A percentile compares a stretch with the other conserved stretches of the same genome.
phyloP scores from a whole-genome alignment of 2,888 invertebrate species.

The Hydriomena furcata region DNA sequence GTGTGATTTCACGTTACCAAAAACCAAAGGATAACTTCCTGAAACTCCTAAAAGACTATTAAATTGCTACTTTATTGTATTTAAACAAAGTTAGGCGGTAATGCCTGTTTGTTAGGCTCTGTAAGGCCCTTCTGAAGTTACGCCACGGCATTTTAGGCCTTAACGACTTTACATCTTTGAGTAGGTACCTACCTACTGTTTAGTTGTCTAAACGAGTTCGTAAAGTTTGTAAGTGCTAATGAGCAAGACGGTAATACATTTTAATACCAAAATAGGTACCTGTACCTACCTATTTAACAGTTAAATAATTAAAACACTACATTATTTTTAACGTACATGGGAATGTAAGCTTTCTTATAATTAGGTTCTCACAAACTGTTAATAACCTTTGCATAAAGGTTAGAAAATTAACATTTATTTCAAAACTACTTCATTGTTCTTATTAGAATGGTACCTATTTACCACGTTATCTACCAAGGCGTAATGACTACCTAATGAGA shows the following conservation, averaged over 20 bases:
- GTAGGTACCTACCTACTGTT: neutral
- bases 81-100: conserved; percentile 26
- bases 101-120: conserved; percentile 21
- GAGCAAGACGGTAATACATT: conserved; percentile 5
- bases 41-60: conserved; percentile 7
- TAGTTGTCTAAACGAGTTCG: conserved; percentile 8
- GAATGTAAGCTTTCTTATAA: conserved; percentile 3
- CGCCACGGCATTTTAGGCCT: conserved; percentile 20
- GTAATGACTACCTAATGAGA: conserved; percentile 9
- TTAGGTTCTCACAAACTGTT: conserved; percentile 10
- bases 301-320: too few relatives aligned
- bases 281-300: too few relatives aligned
- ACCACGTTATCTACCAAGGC: neutral
- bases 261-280: too few relatives aligned
- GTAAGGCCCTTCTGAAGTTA: conserved; percentile 22
- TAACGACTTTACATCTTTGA: conserved; percentile 23
- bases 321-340: too few relatives aligned
- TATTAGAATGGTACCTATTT: conserved; percentile 12
- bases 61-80: conserved; percentile 27
- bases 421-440: conserved; percentile 9
- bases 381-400: too few relatives aligned
- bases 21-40: conserved; percentile 21
- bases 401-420: conserved; percentile 12
- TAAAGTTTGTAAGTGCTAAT: conserved; percentile 7
- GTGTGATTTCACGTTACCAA: conserved; percentile 17